These are phyloP conservation scores for Sternotherus odoratus DNA, from an alignment of 2,797 vertebrate species.

Conservation along the genomic window DNA sequence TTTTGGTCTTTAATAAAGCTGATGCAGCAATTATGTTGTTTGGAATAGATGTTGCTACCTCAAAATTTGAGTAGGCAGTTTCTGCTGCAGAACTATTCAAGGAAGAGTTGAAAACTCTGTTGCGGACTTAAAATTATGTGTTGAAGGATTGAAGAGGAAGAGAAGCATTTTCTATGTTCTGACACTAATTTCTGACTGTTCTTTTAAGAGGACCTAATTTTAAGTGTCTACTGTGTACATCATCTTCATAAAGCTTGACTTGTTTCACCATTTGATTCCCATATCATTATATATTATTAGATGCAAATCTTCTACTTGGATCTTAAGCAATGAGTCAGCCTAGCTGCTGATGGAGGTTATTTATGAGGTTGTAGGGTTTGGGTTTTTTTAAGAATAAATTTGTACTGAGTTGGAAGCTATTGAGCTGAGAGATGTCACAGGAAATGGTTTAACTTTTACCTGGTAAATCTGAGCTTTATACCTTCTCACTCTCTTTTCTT, in stretches of 20 bases:
- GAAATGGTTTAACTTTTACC: conserved; percentile 54
- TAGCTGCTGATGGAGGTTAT: conserved; percentile 32
- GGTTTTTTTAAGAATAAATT: conserved; percentile 68
- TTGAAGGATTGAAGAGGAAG: neutral
- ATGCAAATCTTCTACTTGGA: conserved; percentile 45
- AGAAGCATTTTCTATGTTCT: neutral
- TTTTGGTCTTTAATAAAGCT: neutral
- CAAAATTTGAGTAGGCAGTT: neutral
- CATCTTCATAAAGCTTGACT: neutral
- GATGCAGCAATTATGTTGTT: neutral
- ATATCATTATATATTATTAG: neutral
- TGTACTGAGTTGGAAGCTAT: conserved; percentile 47
- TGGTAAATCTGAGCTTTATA: conserved; percentile 46
- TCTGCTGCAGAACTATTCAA: neutral
- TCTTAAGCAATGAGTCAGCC: neutral
- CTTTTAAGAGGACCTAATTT: neutral
- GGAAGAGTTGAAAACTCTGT: neutral
- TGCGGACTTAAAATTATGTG: neutral
- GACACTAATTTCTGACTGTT: accelerated
- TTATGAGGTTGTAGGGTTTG: conserved; percentile 61
- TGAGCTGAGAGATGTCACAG: conserved; percentile 45
- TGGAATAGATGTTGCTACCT: neutral
- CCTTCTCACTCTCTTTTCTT: too few relatives aligned
- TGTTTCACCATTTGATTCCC: neutral
- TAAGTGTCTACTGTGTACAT: neutral